Evolutionary conservation across 2,113 vertebrate genomes (phyloP), one percentile per base, ranked within the genome.

Genomic region (Xiphias gladius): DNA sequence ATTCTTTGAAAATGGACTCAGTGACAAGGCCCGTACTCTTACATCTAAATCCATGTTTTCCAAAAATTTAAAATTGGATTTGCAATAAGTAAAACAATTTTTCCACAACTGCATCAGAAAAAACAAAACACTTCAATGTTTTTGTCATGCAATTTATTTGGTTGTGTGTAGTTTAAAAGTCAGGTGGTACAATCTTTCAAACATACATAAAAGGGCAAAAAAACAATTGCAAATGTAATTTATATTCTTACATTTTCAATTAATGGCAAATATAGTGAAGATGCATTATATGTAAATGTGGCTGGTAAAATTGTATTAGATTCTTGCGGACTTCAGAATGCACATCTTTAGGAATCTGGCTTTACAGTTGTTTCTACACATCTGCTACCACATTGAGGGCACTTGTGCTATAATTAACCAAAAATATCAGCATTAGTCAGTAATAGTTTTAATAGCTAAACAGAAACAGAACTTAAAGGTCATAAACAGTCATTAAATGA

Each of bases 131-230:
- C 19, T 35, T 35, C 3, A 35, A 5, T 71, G 2, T 57, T 59
- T 77, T 63, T 64, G 50, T 63, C 86, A 79, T 88, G 78, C 83
- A 80, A 4, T 83, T 83, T 88, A 72, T 85, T 85, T 48, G 3
- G 63, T 75, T 65, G 48, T 64, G 39, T 37, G 58, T 32, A 62
- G 1, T 71, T 77, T 63, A 55, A 79, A 86, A 67, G 7, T 68
- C 43, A 74, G 10, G 59, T 63, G 52, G 39, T 19, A 69, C 37
- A 80, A 37, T 63, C 39, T 37, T 62, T 39, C 39, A 82, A 70
- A 39, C 55, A 16, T 20, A 68, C 61, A 86, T 28, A 41, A 24
- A 73, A 41, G 28, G 55, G 50, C 12, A 67, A 65, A 80, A 52
- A 2, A 11, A 5, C 39, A 28, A 16, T 2, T 32, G 39, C 32